phyloP scores from a whole-genome alignment of 1,140 invertebrate species.

The Sminthurides bifidus region DNA sequence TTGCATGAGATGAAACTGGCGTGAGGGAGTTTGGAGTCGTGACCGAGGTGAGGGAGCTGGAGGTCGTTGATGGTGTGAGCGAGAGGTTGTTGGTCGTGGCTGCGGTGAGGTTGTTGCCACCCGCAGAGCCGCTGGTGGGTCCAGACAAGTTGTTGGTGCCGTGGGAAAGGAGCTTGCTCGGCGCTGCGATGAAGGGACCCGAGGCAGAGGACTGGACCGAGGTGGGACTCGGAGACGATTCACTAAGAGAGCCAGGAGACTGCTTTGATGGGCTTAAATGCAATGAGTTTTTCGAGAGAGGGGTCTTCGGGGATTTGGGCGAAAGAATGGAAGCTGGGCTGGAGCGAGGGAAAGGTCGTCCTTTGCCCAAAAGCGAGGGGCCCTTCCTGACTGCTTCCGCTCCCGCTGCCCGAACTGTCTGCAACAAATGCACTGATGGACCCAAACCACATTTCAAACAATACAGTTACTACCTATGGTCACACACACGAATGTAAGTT shows the following conservation, averaged over 20 bases:
- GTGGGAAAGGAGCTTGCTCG: not conserved
- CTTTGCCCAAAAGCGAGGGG: constrained; percentile 33
- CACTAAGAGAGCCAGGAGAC: constrained; percentile 32
- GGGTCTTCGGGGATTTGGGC: constrained; percentile 29
- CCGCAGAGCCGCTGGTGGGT: too few species aligned
- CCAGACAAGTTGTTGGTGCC: too few species aligned
- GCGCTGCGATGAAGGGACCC: constrained; percentile 16
- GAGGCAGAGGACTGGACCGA: constrained; percentile 13
- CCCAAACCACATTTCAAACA: constrained; percentile 12
- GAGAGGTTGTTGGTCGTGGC: constrained; percentile 10
- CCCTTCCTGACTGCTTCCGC: constrained; percentile 36
- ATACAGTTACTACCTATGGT: not conserved
- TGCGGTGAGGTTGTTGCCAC: not conserved
- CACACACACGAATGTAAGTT: too few species aligned
- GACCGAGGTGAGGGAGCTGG: constrained; percentile 31
- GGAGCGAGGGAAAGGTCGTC: constrained; percentile 28
- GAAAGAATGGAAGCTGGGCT: constrained; percentile 32
- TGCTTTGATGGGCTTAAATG: constrained; percentile 30
- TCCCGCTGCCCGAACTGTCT: constrained; percentile 39
- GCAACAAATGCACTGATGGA: constrained; percentile 32
- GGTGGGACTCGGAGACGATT: constrained; percentile 30
- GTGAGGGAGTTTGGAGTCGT: constrained; percentile 31
- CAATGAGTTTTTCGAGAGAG: constrained; percentile 16
- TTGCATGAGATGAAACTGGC: constrained; percentile 27
- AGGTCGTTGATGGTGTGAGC: constrained; percentile 31